Percentiles rank a stretch among this genome's conserved stretches.
These are phyloP conservation scores for Onychomys arenicola DNA, from an alignment of 2,797 vertebrate species.

Conservation along the genomic window DNA sequence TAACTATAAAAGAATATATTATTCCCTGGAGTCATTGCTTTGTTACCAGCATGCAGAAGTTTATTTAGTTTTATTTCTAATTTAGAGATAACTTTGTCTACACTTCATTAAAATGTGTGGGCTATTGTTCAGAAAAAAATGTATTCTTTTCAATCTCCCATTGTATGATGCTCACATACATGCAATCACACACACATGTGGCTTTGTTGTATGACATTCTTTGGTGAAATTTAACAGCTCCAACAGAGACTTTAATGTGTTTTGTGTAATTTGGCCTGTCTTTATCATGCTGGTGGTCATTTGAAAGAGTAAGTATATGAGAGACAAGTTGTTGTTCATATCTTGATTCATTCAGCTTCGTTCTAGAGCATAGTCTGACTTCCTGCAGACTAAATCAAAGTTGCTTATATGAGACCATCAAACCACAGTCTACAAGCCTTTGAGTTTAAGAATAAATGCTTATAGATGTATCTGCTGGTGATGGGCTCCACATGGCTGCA, in stretches of 20 bases:
- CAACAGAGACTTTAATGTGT: neutral
- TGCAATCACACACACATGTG: neutral
- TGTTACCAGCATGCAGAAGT: neutral
- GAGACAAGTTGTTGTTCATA: neutral
- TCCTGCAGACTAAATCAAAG: neutral
- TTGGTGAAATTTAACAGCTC: constrained; percentile 13
- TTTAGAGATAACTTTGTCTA: neutral
- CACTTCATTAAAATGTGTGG: neutral
- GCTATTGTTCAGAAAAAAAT: constrained; percentile 14
- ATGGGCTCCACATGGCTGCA: neutral
- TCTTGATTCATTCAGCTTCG: neutral
- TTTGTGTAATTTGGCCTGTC: constrained; percentile 15
- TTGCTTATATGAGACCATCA: neutral
- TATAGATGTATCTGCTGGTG: neutral
- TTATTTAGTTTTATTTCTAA: constrained; percentile 34
- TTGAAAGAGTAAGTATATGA: neutral
- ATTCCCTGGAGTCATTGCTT: neutral
- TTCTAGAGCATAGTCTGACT: neutral
- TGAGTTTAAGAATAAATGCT: constrained; percentile 13
- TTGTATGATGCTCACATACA: neutral
- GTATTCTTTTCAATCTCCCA: neutral
- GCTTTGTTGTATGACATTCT: neutral
- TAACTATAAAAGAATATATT: neutral
- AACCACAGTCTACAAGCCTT: neutral
- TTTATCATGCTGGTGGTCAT: constrained; percentile 7